These are phyloP conservation scores for Gambusia affinis DNA, from an alignment of 2,113 vertebrate species.

Conservation along the genomic window DNA sequence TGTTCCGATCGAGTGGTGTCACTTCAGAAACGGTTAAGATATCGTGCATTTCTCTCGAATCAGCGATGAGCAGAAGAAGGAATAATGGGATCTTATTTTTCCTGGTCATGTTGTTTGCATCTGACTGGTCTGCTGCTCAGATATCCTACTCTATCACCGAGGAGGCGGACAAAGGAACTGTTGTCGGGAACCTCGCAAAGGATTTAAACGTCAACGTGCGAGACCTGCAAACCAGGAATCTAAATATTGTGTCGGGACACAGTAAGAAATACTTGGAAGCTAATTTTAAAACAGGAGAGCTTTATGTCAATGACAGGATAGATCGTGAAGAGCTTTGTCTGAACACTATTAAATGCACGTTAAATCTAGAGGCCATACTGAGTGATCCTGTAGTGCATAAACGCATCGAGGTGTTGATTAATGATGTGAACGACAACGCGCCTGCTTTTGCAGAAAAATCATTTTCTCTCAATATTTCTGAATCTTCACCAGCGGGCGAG, in stretches of 20 bases:
- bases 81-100: conserved; percentile 3
- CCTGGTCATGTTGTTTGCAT: conserved; percentile 19
- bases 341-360: conserved; percentile 67
- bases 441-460: conserved; percentile 63
- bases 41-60: neutral
- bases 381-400: conserved; percentile 78
- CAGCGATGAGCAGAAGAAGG: conserved; percentile 39
- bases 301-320: conserved; percentile 79
- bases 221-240: conserved; percentile 71
- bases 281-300: conserved; percentile 61
- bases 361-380: conserved; percentile 79
- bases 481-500: conserved; percentile 60
- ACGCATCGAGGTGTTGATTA: conserved; percentile 76
- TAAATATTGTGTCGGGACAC: conserved; percentile 73
- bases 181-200: conserved; percentile 76
- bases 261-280: conserved; percentile 64
- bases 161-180: conserved; percentile 73
- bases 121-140: conserved; percentile 51
- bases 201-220: conserved; percentile 71
- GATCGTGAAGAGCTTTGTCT: conserved; percentile 83
- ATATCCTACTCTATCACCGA: conserved; percentile 70
- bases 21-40: neutral
- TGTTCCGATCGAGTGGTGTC: neutral
- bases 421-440: conserved; percentile 86
- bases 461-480: conserved; percentile 63